phyloP scores from a whole-genome alignment of 1,140 invertebrate species.

The Hirudo medicinalis region DNA sequence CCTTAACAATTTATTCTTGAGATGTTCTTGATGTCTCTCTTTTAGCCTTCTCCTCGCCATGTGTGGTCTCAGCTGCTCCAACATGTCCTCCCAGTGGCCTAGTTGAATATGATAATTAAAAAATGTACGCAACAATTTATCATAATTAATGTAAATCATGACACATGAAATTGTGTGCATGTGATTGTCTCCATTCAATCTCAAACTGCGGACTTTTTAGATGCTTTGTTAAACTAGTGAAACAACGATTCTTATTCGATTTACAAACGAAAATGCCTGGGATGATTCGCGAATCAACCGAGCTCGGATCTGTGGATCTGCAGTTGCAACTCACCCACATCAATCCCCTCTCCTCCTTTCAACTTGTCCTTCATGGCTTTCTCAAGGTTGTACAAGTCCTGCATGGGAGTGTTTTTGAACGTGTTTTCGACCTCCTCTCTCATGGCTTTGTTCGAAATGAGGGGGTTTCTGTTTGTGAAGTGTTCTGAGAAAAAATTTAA shows the following conservation, averaged over 20 bases:
- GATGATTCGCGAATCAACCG: no score
- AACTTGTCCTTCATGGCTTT: constrained; percentile 70
- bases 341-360: constrained; percentile 65
- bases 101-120: not conserved
- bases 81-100: constrained; percentile 84
- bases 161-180: no score
- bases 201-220: no score
- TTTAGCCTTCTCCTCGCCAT: constrained; percentile 80
- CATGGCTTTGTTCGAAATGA: constrained; percentile 49
- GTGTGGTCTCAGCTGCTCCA: constrained; percentile 84
- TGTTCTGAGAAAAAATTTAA: no score
- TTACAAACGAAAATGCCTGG: not conserved
- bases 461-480: no score
- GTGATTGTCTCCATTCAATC: no score
- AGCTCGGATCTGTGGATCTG: not conserved
- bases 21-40: constrained; percentile 79
- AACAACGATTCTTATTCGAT: not conserved
- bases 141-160: no score
- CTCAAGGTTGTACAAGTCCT: constrained; percentile 68
- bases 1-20: constrained; percentile 73
- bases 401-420: constrained; percentile 84
- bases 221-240: not conserved
- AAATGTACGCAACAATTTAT: no score
- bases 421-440: constrained; percentile 72
- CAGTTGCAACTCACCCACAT: constrained; percentile 52